Percentiles rank a stretch among this genome's conserved stretches.
Conservation (phyloP, 1,140 invertebrate genomes). For the Anthonomus grandis region DNA sequence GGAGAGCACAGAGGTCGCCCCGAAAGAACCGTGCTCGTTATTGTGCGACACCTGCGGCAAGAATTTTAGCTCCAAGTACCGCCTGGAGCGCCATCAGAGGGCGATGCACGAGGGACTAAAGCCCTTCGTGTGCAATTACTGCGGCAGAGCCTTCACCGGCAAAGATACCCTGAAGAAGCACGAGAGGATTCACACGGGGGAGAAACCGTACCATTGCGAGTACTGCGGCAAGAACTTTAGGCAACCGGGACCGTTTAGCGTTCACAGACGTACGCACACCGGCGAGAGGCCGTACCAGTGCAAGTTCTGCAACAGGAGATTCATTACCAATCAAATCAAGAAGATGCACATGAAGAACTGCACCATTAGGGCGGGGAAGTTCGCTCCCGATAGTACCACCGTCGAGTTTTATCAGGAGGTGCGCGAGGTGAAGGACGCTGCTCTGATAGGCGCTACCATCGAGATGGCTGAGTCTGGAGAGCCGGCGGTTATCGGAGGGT, state of each 20-base stretch:
- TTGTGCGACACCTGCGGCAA: conserved; percentile 53
- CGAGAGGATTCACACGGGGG: conserved; percentile 61
- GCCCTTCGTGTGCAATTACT: conserved; percentile 53
- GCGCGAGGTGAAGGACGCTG: too few relatives aligned
- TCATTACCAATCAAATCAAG: conserved; percentile 47
- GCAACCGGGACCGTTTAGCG: conserved; percentile 57
- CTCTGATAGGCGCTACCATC: too few relatives aligned
- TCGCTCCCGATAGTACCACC: too few relatives aligned
- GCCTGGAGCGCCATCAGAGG: conserved; percentile 55
- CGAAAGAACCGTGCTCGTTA: conserved; percentile 26
- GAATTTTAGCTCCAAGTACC: conserved; percentile 53
- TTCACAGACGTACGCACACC: conserved; percentile 54
- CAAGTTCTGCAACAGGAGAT: conserved; percentile 62
- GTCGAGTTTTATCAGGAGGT: too few relatives aligned
- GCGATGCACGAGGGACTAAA: conserved; percentile 54
- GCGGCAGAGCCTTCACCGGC: conserved; percentile 50
- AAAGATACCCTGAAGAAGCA: conserved; percentile 37
- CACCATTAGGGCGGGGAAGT: conserved; percentile 28
- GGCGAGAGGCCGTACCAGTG: conserved; percentile 69
- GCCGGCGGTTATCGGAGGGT: too few relatives aligned
- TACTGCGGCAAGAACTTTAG: conserved; percentile 65
- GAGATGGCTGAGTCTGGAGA: too few relatives aligned
- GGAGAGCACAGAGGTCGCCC: neutral
- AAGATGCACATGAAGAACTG: conserved; percentile 36
- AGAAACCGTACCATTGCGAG: conserved; percentile 69